Evolutionary conservation across 2,113 vertebrate genomes (phyloP).

Genomic region (Pachycephala philippinensis): DNA sequence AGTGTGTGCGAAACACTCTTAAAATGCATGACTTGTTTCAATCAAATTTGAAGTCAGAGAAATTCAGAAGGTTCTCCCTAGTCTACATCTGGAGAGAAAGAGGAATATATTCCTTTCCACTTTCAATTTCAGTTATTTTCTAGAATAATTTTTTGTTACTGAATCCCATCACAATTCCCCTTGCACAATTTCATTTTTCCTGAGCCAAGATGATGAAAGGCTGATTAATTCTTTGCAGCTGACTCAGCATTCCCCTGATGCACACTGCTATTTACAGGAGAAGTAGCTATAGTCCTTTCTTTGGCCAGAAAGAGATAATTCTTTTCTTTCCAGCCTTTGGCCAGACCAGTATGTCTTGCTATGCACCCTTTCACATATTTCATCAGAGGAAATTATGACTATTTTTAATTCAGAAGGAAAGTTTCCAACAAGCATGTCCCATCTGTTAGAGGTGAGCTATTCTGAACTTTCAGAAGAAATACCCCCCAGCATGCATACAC

Average conservation of each 20-base stretch:
- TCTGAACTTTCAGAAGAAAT: neutral
- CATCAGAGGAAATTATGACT: neutral
- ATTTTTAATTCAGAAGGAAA: neutral
- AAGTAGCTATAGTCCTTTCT: neutral
- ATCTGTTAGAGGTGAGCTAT: neutral
- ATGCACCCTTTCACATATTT: neutral
- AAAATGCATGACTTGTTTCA: neutral
- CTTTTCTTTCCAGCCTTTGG: neutral
- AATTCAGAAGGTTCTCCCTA: neutral
- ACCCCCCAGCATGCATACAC: neutral
- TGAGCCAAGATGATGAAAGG: neutral
- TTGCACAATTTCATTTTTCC: neutral
- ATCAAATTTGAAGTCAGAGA: neutral
- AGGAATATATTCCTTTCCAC: neutral
- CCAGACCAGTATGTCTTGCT: neutral
- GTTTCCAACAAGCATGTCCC: neutral
- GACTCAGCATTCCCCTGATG: neutral
- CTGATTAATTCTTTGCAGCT: conserved; percentile 6
- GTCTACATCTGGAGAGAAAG: neutral
- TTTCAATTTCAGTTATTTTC: neutral
- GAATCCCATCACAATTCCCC: neutral
- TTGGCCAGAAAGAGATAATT: neutral
- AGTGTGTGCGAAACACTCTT: neutral
- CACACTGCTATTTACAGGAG: neutral
- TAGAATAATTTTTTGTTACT: neutral